Evolutionary conservation across 2,888 invertebrate genomes (phyloP), one percentile per base, ranked within the genome.

Genomic region (Philhelius pedissequus): DNA sequence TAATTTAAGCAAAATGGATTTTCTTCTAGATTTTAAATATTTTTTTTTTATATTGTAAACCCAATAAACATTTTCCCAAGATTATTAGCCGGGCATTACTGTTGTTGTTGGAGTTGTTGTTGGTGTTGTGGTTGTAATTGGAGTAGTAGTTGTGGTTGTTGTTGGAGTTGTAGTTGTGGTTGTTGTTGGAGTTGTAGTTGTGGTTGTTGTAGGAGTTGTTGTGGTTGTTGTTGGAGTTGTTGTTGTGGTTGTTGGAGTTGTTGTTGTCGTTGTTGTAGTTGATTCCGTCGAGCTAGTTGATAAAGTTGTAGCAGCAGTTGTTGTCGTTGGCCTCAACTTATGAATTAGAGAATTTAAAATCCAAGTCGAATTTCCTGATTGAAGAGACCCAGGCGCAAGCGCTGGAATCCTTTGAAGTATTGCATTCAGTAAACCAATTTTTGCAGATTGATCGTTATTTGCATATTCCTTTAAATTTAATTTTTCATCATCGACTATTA

Each of bases 251-350:
- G 60, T 13, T 32, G 79, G 8, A 18, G 56, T 54, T 60, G 70
- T 25, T 22, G 84, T 15, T 35, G 35, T 7, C 48, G 80, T 7
- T 58, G 43, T 54, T 15, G 58, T 43, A 5, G 68, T 32, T 32
- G 32, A 6, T 7, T 64, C n/a, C 13, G 54, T n/a, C n/a, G n/a
- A n/a, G n/a, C n/a, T 35, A 81, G 82, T 38, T 87, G 87, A n/a
- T n/a, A n/a, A n/a, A n/a, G n/a, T 9, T 79, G 84, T 5, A 15
- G 84, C 4, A 4, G 20, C 11, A n/a, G 66, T 25, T 25, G 66
- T 50, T 0, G 58, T 52, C 9, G 52, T 43, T 4, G 62, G 30
- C 4, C 13, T n/a, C 6, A 58, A 30, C 18, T 43, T 52, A 4
- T 32, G 9, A 45, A 75, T 13, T 8, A 75, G 18, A 27, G 30